These are phyloP conservation scores for Helleia helle DNA, from an alignment of 2,888 invertebrate genomes.

Conservation along the genomic window DNA sequence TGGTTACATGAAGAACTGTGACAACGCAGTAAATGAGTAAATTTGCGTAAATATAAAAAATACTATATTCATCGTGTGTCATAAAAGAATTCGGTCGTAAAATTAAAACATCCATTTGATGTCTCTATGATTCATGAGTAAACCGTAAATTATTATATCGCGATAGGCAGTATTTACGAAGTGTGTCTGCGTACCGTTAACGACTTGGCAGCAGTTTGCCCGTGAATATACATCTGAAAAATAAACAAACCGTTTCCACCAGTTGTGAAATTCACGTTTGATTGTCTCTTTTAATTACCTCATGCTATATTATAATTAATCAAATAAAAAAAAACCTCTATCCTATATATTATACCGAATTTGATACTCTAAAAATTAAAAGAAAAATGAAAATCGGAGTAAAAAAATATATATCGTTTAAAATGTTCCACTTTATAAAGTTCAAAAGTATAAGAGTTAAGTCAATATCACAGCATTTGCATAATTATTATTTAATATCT, in stretches of 20 bases:
- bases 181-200: slow-evolving; percentile 54
- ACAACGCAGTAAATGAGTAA: too few species aligned
- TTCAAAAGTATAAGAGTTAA: too few species aligned
- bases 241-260: slow-evolving; percentile 55
- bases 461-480: too few species aligned
- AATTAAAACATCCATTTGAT: neutral
- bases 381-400: too few species aligned
- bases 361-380: too few species aligned
- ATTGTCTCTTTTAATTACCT: slow-evolving; percentile 15
- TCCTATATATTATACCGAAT: too few species aligned
- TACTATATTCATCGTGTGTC: neutral
- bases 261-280: slow-evolving; percentile 33
- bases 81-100: neutral
- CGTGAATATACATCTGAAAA: slow-evolving; percentile 40
- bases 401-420: too few species aligned
- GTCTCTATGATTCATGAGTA: neutral
- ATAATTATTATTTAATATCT: too few species aligned
- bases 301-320: neutral
- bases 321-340: too few species aligned
- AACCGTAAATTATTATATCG: slow-evolving; percentile 7
- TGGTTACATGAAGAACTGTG: too few species aligned
- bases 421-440: too few species aligned
- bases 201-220: slow-evolving; percentile 49
- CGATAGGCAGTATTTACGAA: slow-evolving; percentile 41
- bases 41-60: too few species aligned